phyloP scores from a whole-genome alignment of 2,113 vertebrate species.

The Sciurus niger region DNA sequence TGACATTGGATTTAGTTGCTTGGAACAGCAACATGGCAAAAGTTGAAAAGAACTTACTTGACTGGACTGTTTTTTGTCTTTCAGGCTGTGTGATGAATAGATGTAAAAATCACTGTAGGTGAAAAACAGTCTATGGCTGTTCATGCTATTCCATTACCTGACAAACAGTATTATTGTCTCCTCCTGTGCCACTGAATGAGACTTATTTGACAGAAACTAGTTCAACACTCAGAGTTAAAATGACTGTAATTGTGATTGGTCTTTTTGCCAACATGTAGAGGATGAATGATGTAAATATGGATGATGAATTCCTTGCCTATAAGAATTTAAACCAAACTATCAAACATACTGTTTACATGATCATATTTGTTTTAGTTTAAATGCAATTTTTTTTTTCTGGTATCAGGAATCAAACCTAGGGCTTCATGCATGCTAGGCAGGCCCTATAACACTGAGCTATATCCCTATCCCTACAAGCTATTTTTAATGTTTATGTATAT shows the following conservation, averaged over 20 bases:
- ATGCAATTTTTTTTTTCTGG: not conserved
- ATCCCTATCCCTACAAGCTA: not conserved
- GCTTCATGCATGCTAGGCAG: too few relatives aligned
- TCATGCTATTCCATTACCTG: not conserved
- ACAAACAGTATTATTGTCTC: not conserved
- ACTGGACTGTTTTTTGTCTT: slow-evolving; percentile 6
- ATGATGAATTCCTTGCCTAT: not conserved
- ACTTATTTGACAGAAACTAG: not conserved
- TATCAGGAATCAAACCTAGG: not conserved
- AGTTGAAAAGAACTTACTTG: slow-evolving; percentile 54
- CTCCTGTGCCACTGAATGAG: not conserved
- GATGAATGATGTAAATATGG: not conserved
- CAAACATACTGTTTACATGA: slow-evolving; percentile 38
- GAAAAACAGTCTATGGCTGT: not conserved
- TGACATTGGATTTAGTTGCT: not conserved
- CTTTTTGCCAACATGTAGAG: slow-evolving; percentile 58
- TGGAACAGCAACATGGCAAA: slow-evolving; percentile 53
- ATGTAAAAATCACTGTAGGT: slow-evolving; percentile 39
- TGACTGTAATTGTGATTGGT: not conserved
- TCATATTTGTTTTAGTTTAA: slow-evolving; percentile 40
- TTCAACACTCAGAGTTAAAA: not conserved
- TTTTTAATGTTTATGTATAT: slow-evolving; percentile 51
- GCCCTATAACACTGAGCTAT: not conserved
- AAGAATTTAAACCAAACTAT: slow-evolving; percentile 39
- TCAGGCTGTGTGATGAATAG: not conserved